Percentiles rank a stretch among this genome's conserved stretches.
Conservation (phyloP, 2,113 vertebrate species). For the Reinhardtius hippoglossoides region DNA sequence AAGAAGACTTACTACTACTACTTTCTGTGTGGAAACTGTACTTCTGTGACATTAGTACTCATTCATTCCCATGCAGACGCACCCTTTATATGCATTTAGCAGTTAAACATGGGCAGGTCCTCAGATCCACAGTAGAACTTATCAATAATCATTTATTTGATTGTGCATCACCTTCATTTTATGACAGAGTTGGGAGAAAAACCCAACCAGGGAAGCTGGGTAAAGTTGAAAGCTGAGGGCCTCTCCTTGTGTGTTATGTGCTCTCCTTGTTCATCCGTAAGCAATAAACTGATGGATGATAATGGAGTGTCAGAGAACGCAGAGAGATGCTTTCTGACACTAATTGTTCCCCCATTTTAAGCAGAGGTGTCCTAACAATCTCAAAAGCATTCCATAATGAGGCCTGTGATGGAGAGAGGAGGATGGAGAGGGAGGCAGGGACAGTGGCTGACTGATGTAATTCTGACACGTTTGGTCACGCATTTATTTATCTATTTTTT, state of each 20-base stretch:
- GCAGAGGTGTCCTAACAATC: slow-evolving; percentile 40
- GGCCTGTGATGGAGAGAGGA: slow-evolving; percentile 17
- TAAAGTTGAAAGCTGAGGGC: not conserved
- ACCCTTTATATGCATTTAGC: too few species aligned
- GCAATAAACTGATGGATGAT: slow-evolving; percentile 50
- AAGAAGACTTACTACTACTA: too few species aligned
- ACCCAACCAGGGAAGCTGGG: not conserved
- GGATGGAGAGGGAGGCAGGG: not conserved
- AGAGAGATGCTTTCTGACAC: slow-evolving; percentile 58
- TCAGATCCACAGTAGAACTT: too few species aligned
- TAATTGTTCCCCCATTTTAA: slow-evolving; percentile 74
- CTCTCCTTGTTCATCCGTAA: slow-evolving; percentile 38
- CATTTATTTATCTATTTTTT: slow-evolving; percentile 13
- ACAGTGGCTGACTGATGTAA: slow-evolving; percentile 32
- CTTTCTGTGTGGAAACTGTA: too few species aligned
- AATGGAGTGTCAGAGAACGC: slow-evolving; percentile 44
- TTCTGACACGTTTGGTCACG: slow-evolving; percentile 29
- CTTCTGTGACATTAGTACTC: too few species aligned
- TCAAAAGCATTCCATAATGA: slow-evolving; percentile 54
- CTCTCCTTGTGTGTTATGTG: slow-evolving; percentile 31
- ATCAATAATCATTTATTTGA: too few species aligned
- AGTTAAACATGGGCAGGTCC: too few species aligned
- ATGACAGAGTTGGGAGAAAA: too few species aligned
- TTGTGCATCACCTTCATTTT: too few species aligned
- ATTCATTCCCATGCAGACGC: too few species aligned